Conservation (phyloP, 2,888 invertebrate species). For the Mactromeris polynyma region DNA sequence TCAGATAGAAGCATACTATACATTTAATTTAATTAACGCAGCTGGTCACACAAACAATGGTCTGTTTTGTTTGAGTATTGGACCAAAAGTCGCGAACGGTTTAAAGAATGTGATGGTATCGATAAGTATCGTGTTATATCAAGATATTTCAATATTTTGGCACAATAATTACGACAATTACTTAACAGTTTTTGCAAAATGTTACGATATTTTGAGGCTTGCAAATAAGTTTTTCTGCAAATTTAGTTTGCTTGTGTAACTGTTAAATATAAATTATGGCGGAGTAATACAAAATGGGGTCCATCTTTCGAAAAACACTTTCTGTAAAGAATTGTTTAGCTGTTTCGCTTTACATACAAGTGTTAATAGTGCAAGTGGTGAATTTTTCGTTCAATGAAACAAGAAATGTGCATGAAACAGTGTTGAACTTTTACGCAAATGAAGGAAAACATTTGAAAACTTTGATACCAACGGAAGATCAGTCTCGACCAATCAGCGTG, state of each 20-base stretch:
- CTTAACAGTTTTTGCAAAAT: conserved; percentile 16
- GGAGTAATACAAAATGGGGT: background rate
- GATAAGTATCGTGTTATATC: background rate
- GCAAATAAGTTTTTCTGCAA: background rate
- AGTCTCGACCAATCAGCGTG: conserved; percentile 31
- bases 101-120: background rate
- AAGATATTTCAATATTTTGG: conserved; percentile 14
- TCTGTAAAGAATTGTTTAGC: background rate
- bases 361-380: background rate
- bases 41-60: background rate
- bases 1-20: background rate
- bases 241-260: background rate
- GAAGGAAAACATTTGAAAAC: conserved; percentile 20
- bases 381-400: conserved; percentile 29
- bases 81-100: background rate
- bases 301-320: background rate
- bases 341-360: background rate
- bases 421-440: conserved; percentile 47
- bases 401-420: conserved; percentile 4
- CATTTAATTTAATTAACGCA: background rate
- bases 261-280: background rate
- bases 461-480: conserved; percentile 43
- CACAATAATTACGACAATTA: conserved; percentile 18
- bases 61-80: conserved; percentile 21
- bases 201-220: background rate